phyloP scores from a whole-genome alignment of 2,797 vertebrate genomes.

The Molossus molossus region DNA sequence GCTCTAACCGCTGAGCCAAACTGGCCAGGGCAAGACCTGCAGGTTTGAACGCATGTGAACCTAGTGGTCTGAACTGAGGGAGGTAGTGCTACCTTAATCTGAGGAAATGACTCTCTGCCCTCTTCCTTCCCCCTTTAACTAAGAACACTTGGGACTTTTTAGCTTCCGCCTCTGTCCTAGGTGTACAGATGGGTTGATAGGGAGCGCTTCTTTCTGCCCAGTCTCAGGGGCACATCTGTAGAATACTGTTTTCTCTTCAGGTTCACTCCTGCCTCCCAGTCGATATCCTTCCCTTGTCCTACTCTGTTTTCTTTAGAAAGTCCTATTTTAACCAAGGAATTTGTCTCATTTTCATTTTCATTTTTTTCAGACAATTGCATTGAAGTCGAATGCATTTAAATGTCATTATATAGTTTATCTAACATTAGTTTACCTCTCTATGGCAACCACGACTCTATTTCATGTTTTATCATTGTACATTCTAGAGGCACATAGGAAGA shows the following conservation, averaged over 20 bases:
- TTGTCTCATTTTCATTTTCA: neutral
- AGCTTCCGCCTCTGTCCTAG: too few species aligned
- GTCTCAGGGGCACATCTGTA: neutral
- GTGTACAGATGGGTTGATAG: neutral
- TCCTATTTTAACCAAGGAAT: neutral
- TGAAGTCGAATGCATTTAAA: neutral
- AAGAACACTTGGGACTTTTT: neutral
- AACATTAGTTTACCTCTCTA: neutral
- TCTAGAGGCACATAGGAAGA: neutral
- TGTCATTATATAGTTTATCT: neutral
- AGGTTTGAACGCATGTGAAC: neutral
- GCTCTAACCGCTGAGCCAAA: too few species aligned
- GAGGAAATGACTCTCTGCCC: neutral
- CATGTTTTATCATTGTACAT: neutral
- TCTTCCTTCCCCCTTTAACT: neutral
- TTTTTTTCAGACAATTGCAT: neutral
- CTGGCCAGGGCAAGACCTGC: neutral
- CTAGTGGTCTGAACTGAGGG: neutral
- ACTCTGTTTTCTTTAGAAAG: neutral
- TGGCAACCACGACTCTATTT: neutral
- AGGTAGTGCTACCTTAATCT: neutral
- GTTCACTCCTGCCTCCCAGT: neutral
- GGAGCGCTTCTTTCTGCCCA: neutral
- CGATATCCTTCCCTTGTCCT: neutral
- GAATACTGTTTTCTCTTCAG: neutral